Evolutionary conservation across 2,888 invertebrate genomes (phyloP), one percentile per base, ranked within the genome.

Genomic region (Aleiodes testaceus): DNA sequence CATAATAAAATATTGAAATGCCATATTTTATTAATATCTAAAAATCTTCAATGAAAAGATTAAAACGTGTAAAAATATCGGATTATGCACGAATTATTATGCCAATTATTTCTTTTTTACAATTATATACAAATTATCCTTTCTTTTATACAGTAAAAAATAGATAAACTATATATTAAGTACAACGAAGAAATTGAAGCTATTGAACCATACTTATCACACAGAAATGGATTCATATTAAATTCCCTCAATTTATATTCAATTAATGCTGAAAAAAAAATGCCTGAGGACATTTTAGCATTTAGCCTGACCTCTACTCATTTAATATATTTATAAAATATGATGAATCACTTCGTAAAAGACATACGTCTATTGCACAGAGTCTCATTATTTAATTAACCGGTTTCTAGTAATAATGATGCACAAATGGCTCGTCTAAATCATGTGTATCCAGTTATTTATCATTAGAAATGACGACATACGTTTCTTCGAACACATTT

Each of bases 91-190:
- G 1, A 55, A 22, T 5, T 2, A 55, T 7, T 49, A 49, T 59
- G 42, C 36, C 36, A 59, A 55, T 55, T n/a, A n/a, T n/a, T n/a
- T n/a, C 14, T 1, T 36, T 30, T 22, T 20, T 59, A 59, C 9
- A 12, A 36, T 36, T 68, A 68, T 68, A 14, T 61, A 68, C 68
- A 68, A 49, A 50, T 50, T 30, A 47, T 20, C 16, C 14, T 47
- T 49, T 16, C 11, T 16, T 61, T 44, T 50, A 18, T 42, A 42
- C 50, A 61, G 7, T 42, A 11, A 42, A n/a, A 16, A 14, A n/a
- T 14, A n/a, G 14, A 59, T 50, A 30, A 30, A 47, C 45, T 68
- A 61, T 61, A 68, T 61, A 68, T 68, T 68, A 68, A 68, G 68
- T 68, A 68, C 68, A 50, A 61, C 22, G n/a, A 49, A 20, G 12